Percentiles rank a stretch among this genome's conserved stretches.
These are phyloP conservation scores for Tursiops truncatus DNA, from an alignment of 2,113 vertebrate species.

Conservation along the genomic window DNA sequence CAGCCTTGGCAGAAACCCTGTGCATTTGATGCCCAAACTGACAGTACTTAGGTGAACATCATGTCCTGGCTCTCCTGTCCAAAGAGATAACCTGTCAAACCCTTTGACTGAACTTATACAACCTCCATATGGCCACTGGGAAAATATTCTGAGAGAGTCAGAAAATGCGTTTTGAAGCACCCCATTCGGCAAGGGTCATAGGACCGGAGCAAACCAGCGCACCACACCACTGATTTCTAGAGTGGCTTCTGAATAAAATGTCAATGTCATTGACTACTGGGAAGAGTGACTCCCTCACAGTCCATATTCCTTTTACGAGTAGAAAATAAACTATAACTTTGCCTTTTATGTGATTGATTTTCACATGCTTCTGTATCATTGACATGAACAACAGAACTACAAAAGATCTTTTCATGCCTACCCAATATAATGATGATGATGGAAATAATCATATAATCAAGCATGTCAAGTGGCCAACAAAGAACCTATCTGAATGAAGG, in stretches of 20 bases:
- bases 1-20: slow-evolving; percentile 45
- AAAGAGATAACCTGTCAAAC: slow-evolving; percentile 67
- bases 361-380: neutral
- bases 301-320: neutral
- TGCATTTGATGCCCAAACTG: slow-evolving; percentile 45
- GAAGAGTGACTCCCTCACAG: neutral
- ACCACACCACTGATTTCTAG: neutral
- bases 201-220: neutral
- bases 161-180: neutral
- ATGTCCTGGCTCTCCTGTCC: slow-evolving; percentile 11
- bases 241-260: neutral
- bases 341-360: neutral
- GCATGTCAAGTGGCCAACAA: neutral
- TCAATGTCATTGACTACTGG: neutral
- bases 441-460: neutral
- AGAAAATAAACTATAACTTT: neutral
- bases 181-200: neutral
- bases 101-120: slow-evolving; percentile 2
- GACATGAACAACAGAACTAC: neutral
- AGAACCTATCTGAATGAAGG: neutral
- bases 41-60: slow-evolving; percentile 70
- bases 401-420: neutral
- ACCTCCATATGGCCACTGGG: neutral
- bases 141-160: neutral
- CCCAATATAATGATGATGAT: neutral